phyloP scores from a whole-genome alignment of 53 echinoderm and acorn worm genomes.

The Zoroaster sp. region DNA sequence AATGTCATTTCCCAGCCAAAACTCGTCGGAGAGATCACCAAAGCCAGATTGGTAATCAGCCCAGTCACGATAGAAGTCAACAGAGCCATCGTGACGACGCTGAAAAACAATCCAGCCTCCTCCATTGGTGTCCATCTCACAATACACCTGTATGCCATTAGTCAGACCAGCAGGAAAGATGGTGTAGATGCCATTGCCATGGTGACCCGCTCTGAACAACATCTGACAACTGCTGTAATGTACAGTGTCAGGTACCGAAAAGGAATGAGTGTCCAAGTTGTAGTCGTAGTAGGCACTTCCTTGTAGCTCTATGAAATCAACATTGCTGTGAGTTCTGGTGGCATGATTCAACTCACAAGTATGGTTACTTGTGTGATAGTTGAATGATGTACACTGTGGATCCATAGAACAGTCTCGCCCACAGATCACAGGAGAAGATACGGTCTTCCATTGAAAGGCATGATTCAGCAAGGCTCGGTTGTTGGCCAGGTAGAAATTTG shows the following conservation, averaged over 20 bases:
- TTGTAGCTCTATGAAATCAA: not conserved
- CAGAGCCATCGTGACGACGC: not conserved
- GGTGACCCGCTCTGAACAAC: not conserved
- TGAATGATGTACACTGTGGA: not conserved
- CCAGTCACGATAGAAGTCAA: not conserved
- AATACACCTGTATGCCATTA: not conserved
- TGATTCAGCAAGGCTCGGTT: not conserved
- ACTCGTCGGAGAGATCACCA: not conserved
- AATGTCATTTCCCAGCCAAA: not conserved
- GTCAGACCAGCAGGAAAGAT: not conserved
- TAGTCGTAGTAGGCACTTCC: not conserved
- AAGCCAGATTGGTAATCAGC: not conserved
- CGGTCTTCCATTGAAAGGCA: not conserved
- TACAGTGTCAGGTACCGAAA: not conserved
- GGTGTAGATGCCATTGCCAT: not conserved
- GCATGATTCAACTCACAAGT: not conserved
- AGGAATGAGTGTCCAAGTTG: not conserved
- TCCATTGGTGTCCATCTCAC: not conserved
- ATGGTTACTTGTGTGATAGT: not conserved
- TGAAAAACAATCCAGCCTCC: not conserved
- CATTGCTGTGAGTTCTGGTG: not conserved
- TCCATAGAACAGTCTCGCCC: slow-evolving; percentile 4
- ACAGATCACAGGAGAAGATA: not conserved
- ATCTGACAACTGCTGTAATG: not conserved
- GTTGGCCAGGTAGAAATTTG: not conserved